These are phyloP conservation scores for Acleris holmiana DNA, from an alignment of 2,888 invertebrate genomes.

Conservation along the genomic window DNA sequence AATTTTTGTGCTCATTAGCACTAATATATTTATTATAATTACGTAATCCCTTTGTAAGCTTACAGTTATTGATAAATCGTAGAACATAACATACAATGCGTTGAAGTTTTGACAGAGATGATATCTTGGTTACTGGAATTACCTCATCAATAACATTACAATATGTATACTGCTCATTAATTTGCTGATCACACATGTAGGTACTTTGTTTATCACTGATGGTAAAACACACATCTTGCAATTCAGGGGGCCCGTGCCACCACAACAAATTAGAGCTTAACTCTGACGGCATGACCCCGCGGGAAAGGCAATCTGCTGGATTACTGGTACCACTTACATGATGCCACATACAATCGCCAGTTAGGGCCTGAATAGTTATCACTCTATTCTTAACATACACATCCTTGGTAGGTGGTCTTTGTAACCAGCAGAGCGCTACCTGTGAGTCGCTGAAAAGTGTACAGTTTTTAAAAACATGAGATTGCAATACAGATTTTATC, in stretches of 20 bases:
- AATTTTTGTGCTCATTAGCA: no score
- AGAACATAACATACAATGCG: slow-evolving; percentile 5
- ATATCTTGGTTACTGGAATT: slow-evolving; percentile 12
- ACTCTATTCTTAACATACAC: neutral
- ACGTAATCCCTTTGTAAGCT: neutral
- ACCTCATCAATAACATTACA: slow-evolving; percentile 7
- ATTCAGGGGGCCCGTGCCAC: slow-evolving; percentile 2
- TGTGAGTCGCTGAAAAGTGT: slow-evolving; percentile 3
- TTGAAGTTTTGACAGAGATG: slow-evolving; percentile 14
- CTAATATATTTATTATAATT: no score
- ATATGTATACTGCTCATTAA: neutral
- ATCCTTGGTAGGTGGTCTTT: slow-evolving; percentile 2
- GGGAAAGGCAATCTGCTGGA: slow-evolving; percentile 5
- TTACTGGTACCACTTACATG: neutral
- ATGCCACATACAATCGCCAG: neutral
- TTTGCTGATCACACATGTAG: neutral
- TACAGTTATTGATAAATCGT: neutral
- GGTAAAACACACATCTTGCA: neutral
- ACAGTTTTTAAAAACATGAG: neutral
- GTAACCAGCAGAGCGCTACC: slow-evolving; percentile 13
- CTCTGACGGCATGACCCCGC: neutral
- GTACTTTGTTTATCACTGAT: neutral
- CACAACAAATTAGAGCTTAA: slow-evolving; percentile 1
- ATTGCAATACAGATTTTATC: neutral
- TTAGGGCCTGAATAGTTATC: neutral